Evolutionary conservation across 2,888 invertebrate genomes (phyloP), one percentile per base, ranked within the genome.

Genomic region (Strigamia crassipes): DNA sequence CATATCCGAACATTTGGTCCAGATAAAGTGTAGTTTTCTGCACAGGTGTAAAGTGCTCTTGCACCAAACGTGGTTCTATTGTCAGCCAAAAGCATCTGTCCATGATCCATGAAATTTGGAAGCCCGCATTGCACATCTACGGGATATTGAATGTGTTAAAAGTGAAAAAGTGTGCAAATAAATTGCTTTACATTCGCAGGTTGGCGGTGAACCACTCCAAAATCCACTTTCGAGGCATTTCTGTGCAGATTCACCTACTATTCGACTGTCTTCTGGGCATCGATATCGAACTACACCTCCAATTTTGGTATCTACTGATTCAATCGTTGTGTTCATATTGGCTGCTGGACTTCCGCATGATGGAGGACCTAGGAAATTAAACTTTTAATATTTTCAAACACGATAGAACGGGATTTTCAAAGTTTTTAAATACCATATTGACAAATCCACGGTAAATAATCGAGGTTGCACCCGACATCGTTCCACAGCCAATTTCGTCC

Each of bases 401-500:
- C 12, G 15, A 79, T 27, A 12, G 31, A 9, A 21, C 10, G 6
- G 51, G 31, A 38, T 27, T 21, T 31, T 31, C 34, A 41, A 21
- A 1, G 9, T 13, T 13, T 27, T 3, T 66, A 82, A 84, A 84
- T 81, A 84, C 85, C 83, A 81, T 85, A 87, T 89, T 96, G 95
- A 89, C 96, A 96, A 86, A 96, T 94, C 93, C 96, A 96, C 88
- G 95, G 95, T 82, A 96, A 90, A 86, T 96, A 96, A 89, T 96
- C 96, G 83, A 96, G 91, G 88, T 96, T 96, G 87, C 96, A 96
- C 81, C 96, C 96, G 31, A 96, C 96, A 88, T 96, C 96, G 88
- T 96, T 96, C 96, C 96, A 96, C 0, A 94, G 90, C 96, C 96
- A 96, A 83, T 92, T 92, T 79, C 95, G 91, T 0, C 94, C 96